phyloP scores from a whole-genome alignment of 2,888 invertebrate genomes.

The Drosophila trichaetosa region DNA sequence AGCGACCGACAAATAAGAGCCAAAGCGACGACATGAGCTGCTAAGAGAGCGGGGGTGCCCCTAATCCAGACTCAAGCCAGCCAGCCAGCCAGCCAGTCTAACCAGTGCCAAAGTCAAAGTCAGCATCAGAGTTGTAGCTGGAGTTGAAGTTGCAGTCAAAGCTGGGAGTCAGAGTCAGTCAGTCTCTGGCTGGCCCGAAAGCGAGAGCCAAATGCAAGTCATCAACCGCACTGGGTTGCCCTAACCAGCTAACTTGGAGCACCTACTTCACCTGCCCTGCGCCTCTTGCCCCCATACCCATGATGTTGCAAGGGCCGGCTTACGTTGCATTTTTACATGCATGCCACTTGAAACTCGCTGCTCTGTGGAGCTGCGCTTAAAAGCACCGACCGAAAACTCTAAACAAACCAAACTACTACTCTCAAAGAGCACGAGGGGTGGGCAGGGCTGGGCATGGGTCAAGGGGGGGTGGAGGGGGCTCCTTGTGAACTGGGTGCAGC shows the following conservation, averaged over 20 bases:
- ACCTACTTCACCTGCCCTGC: background rate
- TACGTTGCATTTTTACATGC: constrained; percentile 79
- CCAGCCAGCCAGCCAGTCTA: constrained; percentile 61
- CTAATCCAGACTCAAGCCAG: constrained; percentile 52
- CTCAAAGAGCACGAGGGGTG: constrained; percentile 21
- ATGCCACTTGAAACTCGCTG: constrained; percentile 61
- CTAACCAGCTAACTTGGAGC: constrained; percentile 11
- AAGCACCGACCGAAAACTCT: constrained; percentile 75
- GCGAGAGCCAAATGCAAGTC: constrained; percentile 70
- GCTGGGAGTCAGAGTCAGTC: constrained; percentile 62
- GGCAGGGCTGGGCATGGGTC: background rate
- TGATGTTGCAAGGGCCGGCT: constrained; percentile 32
- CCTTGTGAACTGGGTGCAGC: constrained; percentile 58
- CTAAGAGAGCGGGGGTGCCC: constrained; percentile 5
- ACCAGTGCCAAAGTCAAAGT: constrained; percentile 80
- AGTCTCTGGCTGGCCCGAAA: constrained; percentile 68
- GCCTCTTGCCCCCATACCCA: background rate
- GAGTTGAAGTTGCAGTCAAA: constrained; percentile 16
- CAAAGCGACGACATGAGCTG: constrained; percentile 23
- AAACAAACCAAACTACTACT: constrained; percentile 67
- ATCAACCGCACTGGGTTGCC: constrained; percentile 67
- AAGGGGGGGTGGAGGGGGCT: constrained; percentile 19
- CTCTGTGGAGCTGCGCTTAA: constrained; percentile 58
- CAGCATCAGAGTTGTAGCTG: constrained; percentile 25
- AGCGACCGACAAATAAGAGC: constrained; percentile 40